phyloP scores from a whole-genome alignment of 1,140 invertebrate genomes.

The Drosophila sp. region DNA sequence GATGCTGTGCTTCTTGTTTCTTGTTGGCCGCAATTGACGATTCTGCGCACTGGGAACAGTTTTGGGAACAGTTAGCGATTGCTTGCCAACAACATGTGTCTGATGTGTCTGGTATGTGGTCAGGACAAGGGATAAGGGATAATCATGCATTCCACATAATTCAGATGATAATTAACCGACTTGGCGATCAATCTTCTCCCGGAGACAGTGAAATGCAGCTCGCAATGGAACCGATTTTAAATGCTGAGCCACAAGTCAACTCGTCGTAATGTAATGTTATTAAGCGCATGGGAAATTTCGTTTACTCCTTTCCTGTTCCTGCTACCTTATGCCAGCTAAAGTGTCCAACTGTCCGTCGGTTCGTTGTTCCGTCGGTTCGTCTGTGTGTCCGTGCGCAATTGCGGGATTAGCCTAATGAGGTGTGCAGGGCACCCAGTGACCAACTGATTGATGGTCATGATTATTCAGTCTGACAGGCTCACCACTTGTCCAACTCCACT shows the following conservation, averaged over 20 bases:
- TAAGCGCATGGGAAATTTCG: conserved; percentile 63
- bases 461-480: conserved; percentile 77
- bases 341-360: background rate
- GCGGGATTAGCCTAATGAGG: conserved; percentile 80
- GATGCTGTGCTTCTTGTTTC: conserved; percentile 66
- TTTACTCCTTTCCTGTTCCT: conserved; percentile 29
- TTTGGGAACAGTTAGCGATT: background rate
- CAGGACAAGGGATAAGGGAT: background rate
- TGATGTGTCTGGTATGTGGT: conserved; percentile 32
- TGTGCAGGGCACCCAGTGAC: conserved; percentile 60
- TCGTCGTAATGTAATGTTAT: conserved; percentile 76
- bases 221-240: conserved; percentile 54
- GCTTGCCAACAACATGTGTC: background rate
- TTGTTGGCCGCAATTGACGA: background rate
- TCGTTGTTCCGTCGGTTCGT: conserved; percentile 3
- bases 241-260: conserved; percentile 59
- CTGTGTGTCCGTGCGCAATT: conserved; percentile 74
- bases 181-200: conserved; percentile 42
- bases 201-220: background rate
- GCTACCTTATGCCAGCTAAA: background rate
- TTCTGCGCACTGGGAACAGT: conserved; percentile 33
- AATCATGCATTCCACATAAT: conserved; percentile 36
- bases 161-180: conserved; percentile 43
- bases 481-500: conserved; percentile 40
- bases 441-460: conserved; percentile 76